A percentile compares a stretch with the other conserved stretches of the same genome.
Conservation (phyloP, 1,140 invertebrate genomes). For the Trialeurodes vaporariorum region DNA sequence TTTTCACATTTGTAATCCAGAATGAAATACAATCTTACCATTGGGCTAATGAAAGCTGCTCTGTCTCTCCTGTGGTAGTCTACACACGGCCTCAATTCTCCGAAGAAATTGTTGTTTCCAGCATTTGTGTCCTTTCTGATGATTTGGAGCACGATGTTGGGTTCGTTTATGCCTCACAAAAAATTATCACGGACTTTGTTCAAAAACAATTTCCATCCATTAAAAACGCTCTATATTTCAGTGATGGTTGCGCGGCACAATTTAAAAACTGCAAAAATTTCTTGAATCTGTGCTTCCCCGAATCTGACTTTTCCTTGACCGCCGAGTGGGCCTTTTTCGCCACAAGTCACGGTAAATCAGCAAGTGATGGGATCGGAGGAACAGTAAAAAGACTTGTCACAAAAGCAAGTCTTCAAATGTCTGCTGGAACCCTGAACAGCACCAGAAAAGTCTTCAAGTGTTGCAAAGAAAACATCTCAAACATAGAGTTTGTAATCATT, state of each 20-base stretch:
- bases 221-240: constrained; percentile 8
- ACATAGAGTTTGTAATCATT: neutral
- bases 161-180: neutral
- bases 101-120: neutral
- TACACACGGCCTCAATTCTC: neutral
- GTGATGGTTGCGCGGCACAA: constrained; percentile 10
- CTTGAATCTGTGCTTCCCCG: constrained; percentile 12
- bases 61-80: constrained; percentile 9
- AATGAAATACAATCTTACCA: constrained; percentile 10
- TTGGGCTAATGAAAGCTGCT: neutral
- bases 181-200: neutral
- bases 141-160: constrained; percentile 14
- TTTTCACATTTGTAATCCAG: constrained; percentile 9
- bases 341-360: constrained; percentile 28
- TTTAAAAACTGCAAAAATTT: constrained; percentile 18
- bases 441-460: neutral
- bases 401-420: neutral
- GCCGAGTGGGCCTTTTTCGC: constrained; percentile 29
- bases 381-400: constrained; percentile 8
- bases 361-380: constrained; percentile 27
- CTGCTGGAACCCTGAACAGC: neutral
- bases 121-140: constrained; percentile 18
- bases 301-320: constrained; percentile 21
- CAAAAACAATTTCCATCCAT: neutral
- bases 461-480: neutral